Percentiles rank a stretch among this genome's conserved stretches.
Conservation (phyloP, 2,113 vertebrate genomes). For the Tachysurus vachellii region DNA sequence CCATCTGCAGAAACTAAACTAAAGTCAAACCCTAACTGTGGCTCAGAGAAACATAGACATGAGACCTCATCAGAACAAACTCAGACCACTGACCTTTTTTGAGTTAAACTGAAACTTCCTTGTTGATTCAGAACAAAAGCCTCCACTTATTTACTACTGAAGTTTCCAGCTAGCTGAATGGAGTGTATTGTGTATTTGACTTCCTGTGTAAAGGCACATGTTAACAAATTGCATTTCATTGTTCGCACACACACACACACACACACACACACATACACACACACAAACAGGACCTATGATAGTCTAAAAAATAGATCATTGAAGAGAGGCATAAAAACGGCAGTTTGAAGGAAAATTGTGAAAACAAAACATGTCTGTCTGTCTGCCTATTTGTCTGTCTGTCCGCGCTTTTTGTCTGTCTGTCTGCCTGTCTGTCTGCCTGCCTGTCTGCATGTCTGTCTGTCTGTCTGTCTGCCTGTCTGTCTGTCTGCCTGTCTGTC, state of each 20-base stretch:
- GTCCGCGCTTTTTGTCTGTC: too few species aligned
- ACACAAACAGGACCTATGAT: background rate
- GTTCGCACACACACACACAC: background rate
- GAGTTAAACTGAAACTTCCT: background rate
- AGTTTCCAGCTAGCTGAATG: background rate
- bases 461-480: background rate
- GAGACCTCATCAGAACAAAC: background rate
- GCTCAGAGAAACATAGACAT: background rate
- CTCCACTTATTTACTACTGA: background rate
- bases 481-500: background rate
- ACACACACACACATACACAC: background rate
- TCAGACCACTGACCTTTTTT: background rate
- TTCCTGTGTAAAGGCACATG: background rate
- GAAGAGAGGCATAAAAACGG: background rate
- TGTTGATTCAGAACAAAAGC: background rate
- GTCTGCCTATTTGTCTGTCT: background rate
- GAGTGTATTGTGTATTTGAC: background rate
- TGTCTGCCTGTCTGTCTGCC: background rate
- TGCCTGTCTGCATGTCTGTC: background rate
- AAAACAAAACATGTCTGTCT: background rate
- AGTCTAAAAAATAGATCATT: background rate
- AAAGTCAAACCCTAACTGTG: background rate
- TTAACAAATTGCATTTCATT: background rate
- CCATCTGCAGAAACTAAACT: background rate
- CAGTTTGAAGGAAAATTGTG: background rate